Conservation (phyloP, 2,113 vertebrate species). For the Indicator indicator region DNA sequence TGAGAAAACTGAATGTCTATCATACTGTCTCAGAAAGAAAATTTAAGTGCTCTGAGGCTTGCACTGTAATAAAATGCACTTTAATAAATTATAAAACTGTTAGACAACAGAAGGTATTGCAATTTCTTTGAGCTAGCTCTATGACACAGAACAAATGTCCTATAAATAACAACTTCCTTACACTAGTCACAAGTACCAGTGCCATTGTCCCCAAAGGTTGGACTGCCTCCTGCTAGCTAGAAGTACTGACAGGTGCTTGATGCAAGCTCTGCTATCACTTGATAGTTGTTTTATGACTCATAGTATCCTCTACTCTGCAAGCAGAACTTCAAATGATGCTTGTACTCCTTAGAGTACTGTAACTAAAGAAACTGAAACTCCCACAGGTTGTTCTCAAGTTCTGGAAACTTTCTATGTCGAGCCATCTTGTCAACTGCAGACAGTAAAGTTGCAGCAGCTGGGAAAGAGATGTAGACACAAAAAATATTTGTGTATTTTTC, state of each 20-base stretch:
- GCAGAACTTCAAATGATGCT: background rate
- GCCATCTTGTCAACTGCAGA: slow-evolving; percentile 30
- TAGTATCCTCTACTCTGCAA: background rate
- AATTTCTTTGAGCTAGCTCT: background rate
- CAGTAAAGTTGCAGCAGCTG: slow-evolving; percentile 35
- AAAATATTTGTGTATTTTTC: background rate
- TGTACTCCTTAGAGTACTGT: background rate
- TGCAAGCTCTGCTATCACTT: background rate
- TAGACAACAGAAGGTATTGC: background rate
- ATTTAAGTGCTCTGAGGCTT: background rate
- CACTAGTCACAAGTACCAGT: background rate
- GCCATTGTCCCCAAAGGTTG: background rate
- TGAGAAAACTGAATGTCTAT: background rate
- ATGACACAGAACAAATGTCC: background rate
- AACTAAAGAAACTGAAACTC: slow-evolving; percentile 56
- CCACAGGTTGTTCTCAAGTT: slow-evolving; percentile 1
- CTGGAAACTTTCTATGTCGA: slow-evolving; percentile 48
- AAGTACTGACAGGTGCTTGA: background rate
- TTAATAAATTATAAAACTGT: background rate
- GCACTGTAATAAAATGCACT: background rate
- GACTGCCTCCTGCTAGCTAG: background rate
- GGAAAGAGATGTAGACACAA: slow-evolving; percentile 34
- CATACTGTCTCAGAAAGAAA: background rate
- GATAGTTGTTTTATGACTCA: background rate
- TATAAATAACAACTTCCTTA: slow-evolving; percentile 23